Percentiles rank a stretch among this genome's conserved stretches.
These are phyloP conservation scores for Octodon degus DNA, from an alignment of 2,113 vertebrate species.

Conservation along the genomic window DNA sequence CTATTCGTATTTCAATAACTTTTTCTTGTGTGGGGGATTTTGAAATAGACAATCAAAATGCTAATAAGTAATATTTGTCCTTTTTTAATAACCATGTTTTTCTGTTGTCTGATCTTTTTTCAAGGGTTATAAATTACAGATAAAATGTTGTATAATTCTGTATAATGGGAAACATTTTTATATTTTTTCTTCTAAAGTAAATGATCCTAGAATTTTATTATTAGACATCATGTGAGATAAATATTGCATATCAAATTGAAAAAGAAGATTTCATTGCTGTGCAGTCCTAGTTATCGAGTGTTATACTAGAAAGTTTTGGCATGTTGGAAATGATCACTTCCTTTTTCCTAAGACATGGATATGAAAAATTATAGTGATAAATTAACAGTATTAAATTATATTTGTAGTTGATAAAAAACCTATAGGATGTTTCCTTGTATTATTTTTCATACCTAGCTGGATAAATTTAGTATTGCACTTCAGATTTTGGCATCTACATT, in stretches of 20 bases:
- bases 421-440: neutral
- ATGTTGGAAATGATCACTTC: slow-evolving; percentile 6
- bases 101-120: neutral
- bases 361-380: slow-evolving; percentile 59
- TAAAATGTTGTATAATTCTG: neutral
- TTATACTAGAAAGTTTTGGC: slow-evolving; percentile 47
- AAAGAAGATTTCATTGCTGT: slow-evolving; percentile 14
- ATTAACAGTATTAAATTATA: slow-evolving; percentile 55
- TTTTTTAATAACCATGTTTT: neutral
- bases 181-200: slow-evolving; percentile 23
- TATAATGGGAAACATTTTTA: neutral
- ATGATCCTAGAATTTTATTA: slow-evolving; percentile 25
- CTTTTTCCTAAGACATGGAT: slow-evolving; percentile 53
- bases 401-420: slow-evolving; percentile 44
- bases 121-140: slow-evolving; percentile 18
- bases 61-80: slow-evolving; percentile 9
- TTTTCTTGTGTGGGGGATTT: slow-evolving; percentile 28
- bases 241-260: neutral
- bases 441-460: slow-evolving; percentile 16
- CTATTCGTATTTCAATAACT: slow-evolving; percentile 31
- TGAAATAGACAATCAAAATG: neutral
- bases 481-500: slow-evolving; percentile 21
- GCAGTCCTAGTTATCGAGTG: neutral
- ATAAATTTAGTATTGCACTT: slow-evolving; percentile 19
- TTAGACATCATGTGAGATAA: neutral